Base-by-base conservation (phyloP, 2,113 vertebrate genomes). In the Cebus imitator region DNA sequence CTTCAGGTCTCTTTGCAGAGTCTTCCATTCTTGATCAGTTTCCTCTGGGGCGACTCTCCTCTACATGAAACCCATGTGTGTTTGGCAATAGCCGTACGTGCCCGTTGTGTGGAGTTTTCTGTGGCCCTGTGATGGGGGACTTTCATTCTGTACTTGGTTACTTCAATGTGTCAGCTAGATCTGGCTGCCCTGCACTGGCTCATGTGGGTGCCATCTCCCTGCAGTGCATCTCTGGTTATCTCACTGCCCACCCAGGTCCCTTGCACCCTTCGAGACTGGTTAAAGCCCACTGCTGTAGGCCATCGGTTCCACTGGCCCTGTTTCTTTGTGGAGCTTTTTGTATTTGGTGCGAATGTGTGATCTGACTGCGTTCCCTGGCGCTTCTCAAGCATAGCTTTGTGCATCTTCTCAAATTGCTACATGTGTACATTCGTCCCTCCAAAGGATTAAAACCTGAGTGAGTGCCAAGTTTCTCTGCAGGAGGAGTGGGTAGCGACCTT, bases 151-250 rank as follows among this genome's bases (percentile, higher is more conserved):
- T 0, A 10, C 30, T 48, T 25, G 35, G 5, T 68, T 20, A 12
- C 20, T 21, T 50, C 5, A 14, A 2, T 1, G 57, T 11, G 13
- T 9, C 35, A 1, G 8, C 9, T 5, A 18, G 25, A 23, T 4
- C 48, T 32, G 1, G 12, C 50, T 43, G 37, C 91, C 52, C 40
- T 32, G 11, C 12, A 1, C 17, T 0, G 40, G 55, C 10, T 52
- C 32, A 0, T 0, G 0, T 2, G 57, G n/a, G 32, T 0, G 1
- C 17, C 0, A 2, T 7, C 37, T 8, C 18, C 32, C 30, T 3
- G 23, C 40, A 57, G 17, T 1, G 40, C 27, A 27, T 11, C 30
- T 89, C 70, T 70, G 52, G 43, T 30, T 16, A 57, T 70, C 57
- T 82, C 16, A 13, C 70, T 1, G 20, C 70, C 25, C 10, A 6